Percentiles rank a stretch among this genome's conserved stretches.
Conservation (phyloP, 2,113 vertebrate genomes). For the Chunga burmeisteri region DNA sequence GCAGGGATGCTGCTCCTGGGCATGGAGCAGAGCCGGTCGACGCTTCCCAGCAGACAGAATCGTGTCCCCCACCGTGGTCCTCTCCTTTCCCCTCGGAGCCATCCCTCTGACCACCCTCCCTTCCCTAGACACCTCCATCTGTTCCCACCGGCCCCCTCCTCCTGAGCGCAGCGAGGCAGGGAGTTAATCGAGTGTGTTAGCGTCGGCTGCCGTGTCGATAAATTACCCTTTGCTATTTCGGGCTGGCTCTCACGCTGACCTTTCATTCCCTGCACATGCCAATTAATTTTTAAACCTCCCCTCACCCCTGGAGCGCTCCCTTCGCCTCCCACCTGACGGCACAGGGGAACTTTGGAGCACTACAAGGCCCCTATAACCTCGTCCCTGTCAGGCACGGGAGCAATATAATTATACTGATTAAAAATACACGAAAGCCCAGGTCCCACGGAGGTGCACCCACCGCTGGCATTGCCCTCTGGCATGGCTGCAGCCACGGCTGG, state of each 20-base stretch:
- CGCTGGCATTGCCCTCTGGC: background rate
- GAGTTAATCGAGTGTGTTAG: background rate
- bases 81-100: background rate
- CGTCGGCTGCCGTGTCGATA: background rate
- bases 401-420: background rate
- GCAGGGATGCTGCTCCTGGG: background rate
- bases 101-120: background rate
- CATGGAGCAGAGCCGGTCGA: fast-evolving
- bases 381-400: fast-evolving
- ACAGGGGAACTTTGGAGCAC: background rate
- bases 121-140: constrained; percentile 3
- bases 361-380: background rate
- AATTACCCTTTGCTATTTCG: constrained; percentile 19
- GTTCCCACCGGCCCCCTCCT: background rate
- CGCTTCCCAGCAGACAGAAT: background rate
- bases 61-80: fast-evolving
- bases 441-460: fast-evolving
- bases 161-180: background rate
- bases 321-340: fast-evolving
- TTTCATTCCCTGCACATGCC: background rate
- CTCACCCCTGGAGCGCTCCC: fast-evolving
- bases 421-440: background rate
- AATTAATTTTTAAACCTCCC: constrained; percentile 1
- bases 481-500: fast-evolving
- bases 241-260: background rate